Percentiles rank a stretch among this genome's conserved stretches.
Conservation (phyloP, 2,797 vertebrate species). For the Holocentrus rufus region DNA sequence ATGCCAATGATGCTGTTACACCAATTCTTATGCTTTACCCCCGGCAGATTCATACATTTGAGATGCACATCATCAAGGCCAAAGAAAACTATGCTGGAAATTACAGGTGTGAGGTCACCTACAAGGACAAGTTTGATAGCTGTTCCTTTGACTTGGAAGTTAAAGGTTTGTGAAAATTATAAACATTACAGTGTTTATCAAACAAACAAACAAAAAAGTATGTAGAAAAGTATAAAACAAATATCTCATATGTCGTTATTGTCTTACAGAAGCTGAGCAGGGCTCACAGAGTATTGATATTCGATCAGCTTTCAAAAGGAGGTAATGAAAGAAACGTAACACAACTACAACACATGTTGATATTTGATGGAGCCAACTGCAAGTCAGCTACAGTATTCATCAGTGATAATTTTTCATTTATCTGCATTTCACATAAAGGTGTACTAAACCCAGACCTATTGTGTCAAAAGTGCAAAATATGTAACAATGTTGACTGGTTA, state of each 20-base stretch:
- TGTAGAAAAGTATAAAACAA: neutral
- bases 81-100: constrained; percentile 97
- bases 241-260: constrained; percentile 43
- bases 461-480: neutral
- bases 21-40: neutral
- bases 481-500: neutral
- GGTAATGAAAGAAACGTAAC: constrained; percentile 83
- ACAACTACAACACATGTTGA: constrained; percentile 4
- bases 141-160: constrained; percentile 97
- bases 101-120: constrained; percentile 97
- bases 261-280: constrained; percentile 80
- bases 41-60: constrained; percentile 93
- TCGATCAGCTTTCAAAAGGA: constrained; percentile 99
- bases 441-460: constrained; percentile 10
- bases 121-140: constrained; percentile 99
- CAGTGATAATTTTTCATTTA: constrained; percentile 21
- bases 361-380: constrained; percentile 15
- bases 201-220: neutral
- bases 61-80: constrained; percentile 99
- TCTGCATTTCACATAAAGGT: constrained; percentile 5
- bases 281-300: constrained; percentile 91
- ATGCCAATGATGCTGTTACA: neutral
- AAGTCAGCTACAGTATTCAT: constrained; percentile 5
- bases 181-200: neutral
- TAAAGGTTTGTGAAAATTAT: constrained; percentile 84